Evolutionary conservation across 2,888 invertebrate species (phyloP), one percentile per base, ranked within the genome.

Genomic region (Trichopoda pennipes): DNA sequence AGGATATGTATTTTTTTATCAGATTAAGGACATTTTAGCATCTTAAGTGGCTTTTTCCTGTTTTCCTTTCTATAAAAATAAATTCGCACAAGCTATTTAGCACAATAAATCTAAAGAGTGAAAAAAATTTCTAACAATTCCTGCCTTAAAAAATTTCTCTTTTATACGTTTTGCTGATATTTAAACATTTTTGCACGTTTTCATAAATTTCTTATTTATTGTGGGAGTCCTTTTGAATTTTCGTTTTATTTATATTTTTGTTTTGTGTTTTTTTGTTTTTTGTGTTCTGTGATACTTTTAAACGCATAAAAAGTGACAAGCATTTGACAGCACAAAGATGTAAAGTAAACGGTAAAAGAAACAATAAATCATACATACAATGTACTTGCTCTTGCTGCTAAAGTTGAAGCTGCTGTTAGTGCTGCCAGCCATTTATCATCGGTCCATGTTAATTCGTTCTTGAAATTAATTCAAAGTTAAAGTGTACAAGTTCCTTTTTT

Each of bases 291-390:
- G n/a, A 23, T 28, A 17, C 14, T 35, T 44, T 76, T 60, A 61
- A 76, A 19, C 21, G 7, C 35, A 80, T 68, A 79, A 80, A 69
- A 80, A 73, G 53, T 74, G 79, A 80, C 79, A 80, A 80, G 79
- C 79, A 74, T 80, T 80, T 80, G 79, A 80, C 79, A 73, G 73
- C n/a, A 42, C 55, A 55, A 80, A 80, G 73, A 80, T 80, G 73
- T 49, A 47, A 73, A 69, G 61, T 80, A 73, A 80, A 80, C 79
- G 73, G 79, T 80, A 74, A 80, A 79, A 69, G 74, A 68, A 49
- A 61, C 79, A 69, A 74, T 80, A 80, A 80, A 80, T 80, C 79
- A 74, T 74, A 74, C 42, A 68, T 38, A 63, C 73, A 74, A 55
- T 63, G 73, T 32, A 63, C 7, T 72, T 68, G 49, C 21, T 63